Base-by-base conservation (phyloP, 2,797 vertebrate genomes). In the Micropoecilia bifurca region DNA sequence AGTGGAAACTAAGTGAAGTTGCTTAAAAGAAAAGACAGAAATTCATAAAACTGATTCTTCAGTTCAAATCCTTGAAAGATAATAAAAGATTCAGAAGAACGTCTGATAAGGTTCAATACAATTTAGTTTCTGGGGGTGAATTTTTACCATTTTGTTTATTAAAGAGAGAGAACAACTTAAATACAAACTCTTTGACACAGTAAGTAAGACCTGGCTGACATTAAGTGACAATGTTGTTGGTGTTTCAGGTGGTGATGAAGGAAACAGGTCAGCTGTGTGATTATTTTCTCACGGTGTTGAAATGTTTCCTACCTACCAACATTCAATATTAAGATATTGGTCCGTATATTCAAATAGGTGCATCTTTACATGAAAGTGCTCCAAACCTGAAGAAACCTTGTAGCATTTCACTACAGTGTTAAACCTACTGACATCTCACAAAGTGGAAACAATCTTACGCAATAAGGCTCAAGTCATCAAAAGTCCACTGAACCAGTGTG, bases 401-500 rank as follows among this genome's bases (percentile, higher is more conserved):
- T 4, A 36, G 6, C 33, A 68, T 43, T 45, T 69, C 39, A 36
- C 3, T 12, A 12, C 28, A 33, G 28, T 20, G 9, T 33, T 73
- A 73, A 33, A 73, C 57, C 43, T 28, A 68, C 36, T 25, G 63
- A 68, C 39, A n/a, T 41, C 4, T 13, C 22, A 41, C 39, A 25
- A 41, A 41, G 63, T 68, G 41, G n/a, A 69, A 41, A 41, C 22
- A 69, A 45, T 14, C 13, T 45, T 45, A 25, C 10, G 76, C n/a
- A 77, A 41, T 28, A 53, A 4, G 53, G 36, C 71, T 77, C 25
- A 68, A 47, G 53, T 73, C 79, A 83, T 75, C 22, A 76, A 61
- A 6, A 75, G 75, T 78, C 30, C 71, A 43, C 77, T 85, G 75
- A 73, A 77, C 55, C n/a, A 55, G 57, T 36, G 14, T 72, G 1